Base-by-base conservation (phyloP, 2,888 invertebrate genomes). In the Papilio elwesi region DNA sequence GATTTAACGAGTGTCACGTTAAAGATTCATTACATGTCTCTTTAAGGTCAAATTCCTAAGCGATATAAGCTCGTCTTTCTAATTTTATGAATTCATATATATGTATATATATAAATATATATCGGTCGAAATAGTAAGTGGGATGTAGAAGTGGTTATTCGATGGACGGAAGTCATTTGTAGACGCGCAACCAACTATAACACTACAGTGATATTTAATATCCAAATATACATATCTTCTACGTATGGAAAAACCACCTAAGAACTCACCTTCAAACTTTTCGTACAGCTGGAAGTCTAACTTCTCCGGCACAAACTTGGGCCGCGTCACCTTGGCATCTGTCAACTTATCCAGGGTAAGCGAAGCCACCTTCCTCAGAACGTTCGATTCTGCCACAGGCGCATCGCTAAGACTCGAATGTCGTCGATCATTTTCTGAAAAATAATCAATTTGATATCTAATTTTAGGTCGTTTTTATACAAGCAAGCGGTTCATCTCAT, bases 271-370 rank as follows among this genome's bases (percentile, higher is more conserved):
- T 96, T 98, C 98, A 92, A 98, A 98, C 90, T 98, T 98, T 90
- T 98, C 97, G 88, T 97, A 97, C 76, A 97, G 95, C 83, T 96
- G 96, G 89, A 97, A 97, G 93, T 98, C 97, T 80, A 98, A 94
- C 90, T 97, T 98, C 86, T 97, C 97, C 5, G 97, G 97, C 74
- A 97, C 96, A 86, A 96, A 97, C 87, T 96, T 96, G 53, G 97
- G 97, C 78, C 95, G 95, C 53, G 94, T 89, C 49, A 96, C 93
- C 80, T 94, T 95, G 76, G 96, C 94, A 79, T 97, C 97, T 1
- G 95, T 95, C 52, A 95, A 95, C 82, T 96, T 95, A 81, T 97
- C 97, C 79, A 97, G 93, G 68, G 97, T 97, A 77, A 98, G 95
- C 68, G 97, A 97, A 65, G 97, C 97, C 59, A 98, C 97, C 90